Evolutionary conservation across 2,888 invertebrate genomes (phyloP).

Genomic region (Lasioglossum vierecki): DNA sequence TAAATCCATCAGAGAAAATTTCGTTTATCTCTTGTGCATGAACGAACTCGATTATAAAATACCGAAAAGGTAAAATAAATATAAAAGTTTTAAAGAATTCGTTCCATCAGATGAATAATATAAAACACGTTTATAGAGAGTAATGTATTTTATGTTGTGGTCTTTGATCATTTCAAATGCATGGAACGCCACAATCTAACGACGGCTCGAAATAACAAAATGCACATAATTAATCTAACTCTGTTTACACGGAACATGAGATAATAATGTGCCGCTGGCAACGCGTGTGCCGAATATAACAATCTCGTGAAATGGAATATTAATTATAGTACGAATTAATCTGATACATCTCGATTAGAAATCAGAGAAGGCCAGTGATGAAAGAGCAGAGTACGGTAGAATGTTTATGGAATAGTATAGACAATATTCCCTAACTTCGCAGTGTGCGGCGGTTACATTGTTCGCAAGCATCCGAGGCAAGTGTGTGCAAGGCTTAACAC

Average conservation of each 20-base stretch:
- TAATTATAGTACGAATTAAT: background rate
- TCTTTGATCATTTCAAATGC: background rate
- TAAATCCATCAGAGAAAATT: too few species aligned
- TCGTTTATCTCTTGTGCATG: too few species aligned
- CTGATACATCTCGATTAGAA: background rate
- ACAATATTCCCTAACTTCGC: background rate
- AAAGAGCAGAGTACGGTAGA: background rate
- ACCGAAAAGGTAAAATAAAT: too few species aligned
- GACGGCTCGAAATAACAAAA: background rate
- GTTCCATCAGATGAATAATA: background rate
- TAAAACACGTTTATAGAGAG: background rate
- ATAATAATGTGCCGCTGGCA: background rate
- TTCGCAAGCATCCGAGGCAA: background rate
- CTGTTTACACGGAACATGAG: background rate
- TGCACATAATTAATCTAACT: background rate
- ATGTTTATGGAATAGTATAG: background rate
- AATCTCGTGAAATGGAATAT: background rate
- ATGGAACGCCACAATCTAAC: background rate
- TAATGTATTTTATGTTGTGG: too few species aligned
- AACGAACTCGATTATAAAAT: too few species aligned
- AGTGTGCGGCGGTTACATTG: background rate
- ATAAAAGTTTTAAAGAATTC: too few species aligned
- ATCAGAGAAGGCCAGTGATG: background rate
- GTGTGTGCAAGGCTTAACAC: conserved; percentile 13
- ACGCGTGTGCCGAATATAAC: background rate